These are phyloP conservation scores for Agonum fuliginosum DNA, from an alignment of 2,888 invertebrate species.

Conservation along the genomic window DNA sequence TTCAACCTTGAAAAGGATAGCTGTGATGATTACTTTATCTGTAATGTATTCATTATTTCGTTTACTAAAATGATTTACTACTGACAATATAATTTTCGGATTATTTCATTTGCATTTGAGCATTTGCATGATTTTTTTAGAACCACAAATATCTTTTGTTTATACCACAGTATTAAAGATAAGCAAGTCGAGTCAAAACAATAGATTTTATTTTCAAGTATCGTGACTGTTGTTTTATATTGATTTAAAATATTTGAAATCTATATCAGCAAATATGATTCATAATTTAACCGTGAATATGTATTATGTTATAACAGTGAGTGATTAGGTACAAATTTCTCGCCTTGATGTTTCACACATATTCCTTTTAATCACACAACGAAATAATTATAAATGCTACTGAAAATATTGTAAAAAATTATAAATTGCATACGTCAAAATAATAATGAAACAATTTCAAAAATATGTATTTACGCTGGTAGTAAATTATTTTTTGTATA, in stretches of 20 bases:
- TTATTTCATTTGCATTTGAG: conserved; percentile 8
- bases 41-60: conserved; percentile 18
- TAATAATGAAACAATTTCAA: too few species aligned
- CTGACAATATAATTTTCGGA: conserved; percentile 35
- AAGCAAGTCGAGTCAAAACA: too few species aligned
- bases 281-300: neutral
- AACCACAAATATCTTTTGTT: conserved; percentile 32
- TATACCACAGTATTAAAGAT: conserved; percentile 5
- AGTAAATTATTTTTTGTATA: conserved; percentile 18
- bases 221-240: conserved; percentile 2
- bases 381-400: neutral
- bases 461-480: conserved; percentile 21
- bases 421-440: too few species aligned
- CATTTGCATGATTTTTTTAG: conserved; percentile 3
- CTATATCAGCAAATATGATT: conserved; percentile 15
- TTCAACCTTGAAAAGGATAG: conserved; percentile 39
- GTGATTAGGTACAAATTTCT: conserved; percentile 19
- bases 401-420: neutral
- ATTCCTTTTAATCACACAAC: conserved; percentile 18
- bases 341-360: conserved; percentile 29
- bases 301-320: neutral
- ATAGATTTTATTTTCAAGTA: neutral
- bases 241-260: conserved; percentile 26
- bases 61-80: conserved; percentile 30
- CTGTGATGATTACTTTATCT: conserved; percentile 43